These are phyloP conservation scores for Lochmaea crataegi DNA, from an alignment of 2,888 invertebrate genomes.

Conservation along the genomic window DNA sequence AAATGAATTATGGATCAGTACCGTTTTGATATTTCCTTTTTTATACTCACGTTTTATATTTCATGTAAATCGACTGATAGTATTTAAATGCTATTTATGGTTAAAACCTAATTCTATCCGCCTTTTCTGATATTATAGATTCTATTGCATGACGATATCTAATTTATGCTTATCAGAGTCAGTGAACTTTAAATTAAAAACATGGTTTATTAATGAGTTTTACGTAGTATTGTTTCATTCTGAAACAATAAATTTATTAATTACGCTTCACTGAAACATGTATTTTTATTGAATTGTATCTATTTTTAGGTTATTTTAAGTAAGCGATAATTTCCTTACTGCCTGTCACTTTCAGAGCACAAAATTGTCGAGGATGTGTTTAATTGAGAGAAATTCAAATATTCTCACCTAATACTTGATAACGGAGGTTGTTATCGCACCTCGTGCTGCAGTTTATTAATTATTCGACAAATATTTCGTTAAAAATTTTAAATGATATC, in stretches of 20 bases:
- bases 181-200: not conserved
- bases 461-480: not conserved
- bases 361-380: not conserved
- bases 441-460: not conserved
- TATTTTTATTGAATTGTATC: not conserved
- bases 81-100: too few species aligned
- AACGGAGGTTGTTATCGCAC: not conserved
- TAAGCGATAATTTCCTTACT: not conserved
- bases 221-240: not conserved
- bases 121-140: not conserved
- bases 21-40: too few species aligned
- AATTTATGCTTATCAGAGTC: not conserved
- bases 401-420: not conserved
- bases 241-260: not conserved
- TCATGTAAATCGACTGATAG: too few species aligned
- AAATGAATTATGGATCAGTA: too few species aligned
- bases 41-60: too few species aligned
- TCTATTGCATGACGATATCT: conserved; percentile 1
- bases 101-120: too few species aligned
- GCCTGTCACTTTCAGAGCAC: not conserved
- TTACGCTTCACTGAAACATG: not conserved
- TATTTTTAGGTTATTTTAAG: not conserved
- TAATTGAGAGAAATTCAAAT: not conserved
- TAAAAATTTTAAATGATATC: not conserved
- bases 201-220: not conserved